phyloP scores from a whole-genome alignment of 2,888 invertebrate genomes.

The Amorpha juglandis region DNA sequence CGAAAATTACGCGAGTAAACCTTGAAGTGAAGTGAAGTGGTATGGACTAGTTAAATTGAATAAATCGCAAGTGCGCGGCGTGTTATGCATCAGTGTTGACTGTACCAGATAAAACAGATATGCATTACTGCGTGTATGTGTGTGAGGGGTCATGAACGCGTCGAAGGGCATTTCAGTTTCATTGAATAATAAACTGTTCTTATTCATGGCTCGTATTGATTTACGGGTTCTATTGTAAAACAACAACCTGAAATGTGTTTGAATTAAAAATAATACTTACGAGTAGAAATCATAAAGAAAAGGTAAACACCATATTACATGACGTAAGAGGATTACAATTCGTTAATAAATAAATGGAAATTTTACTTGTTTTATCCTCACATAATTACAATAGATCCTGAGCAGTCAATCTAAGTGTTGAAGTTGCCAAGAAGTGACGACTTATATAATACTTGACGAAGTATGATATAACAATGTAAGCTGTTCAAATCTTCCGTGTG shows the following conservation, averaged over 20 bases:
- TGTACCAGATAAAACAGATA: conserved; percentile 1
- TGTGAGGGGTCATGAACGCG: conserved; percentile 14
- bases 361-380: background rate
- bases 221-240: background rate
- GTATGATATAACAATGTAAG: background rate
- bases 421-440: background rate
- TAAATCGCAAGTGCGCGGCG: conserved; percentile 11
- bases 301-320: background rate
- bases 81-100: background rate
- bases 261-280: background rate
- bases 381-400: background rate
- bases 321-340: background rate
- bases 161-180: conserved; percentile 12
- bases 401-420: background rate
- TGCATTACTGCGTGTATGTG: conserved; percentile 2
- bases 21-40: conserved; percentile 35
- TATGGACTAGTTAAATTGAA: conserved; percentile 17
- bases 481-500: background rate
- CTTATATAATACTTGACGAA: too few relatives aligned
- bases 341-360: background rate
- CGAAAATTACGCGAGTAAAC: conserved; percentile 58
- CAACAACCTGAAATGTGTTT: too few relatives aligned
- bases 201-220: background rate
- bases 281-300: background rate
- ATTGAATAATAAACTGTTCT: background rate